These are phyloP conservation scores for Morpho deidamia DNA, from an alignment of 2,888 invertebrate genomes.

Conservation along the genomic window DNA sequence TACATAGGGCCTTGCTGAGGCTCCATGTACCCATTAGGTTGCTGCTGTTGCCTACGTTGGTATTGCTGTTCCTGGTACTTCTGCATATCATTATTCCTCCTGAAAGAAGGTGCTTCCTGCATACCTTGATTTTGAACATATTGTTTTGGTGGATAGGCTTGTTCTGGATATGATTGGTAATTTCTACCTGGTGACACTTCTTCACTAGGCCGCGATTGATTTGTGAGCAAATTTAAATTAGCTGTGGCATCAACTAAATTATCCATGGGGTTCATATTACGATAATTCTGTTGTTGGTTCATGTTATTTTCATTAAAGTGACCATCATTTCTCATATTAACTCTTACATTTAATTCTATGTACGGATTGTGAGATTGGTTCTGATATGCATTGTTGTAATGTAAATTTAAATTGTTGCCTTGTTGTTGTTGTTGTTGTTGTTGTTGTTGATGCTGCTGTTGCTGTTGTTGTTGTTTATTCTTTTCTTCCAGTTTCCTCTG, in stretches of 20 bases:
- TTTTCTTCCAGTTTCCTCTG: slow-evolving; percentile 76
- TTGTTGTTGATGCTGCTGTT: slow-evolving; percentile 37
- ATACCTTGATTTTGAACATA: slow-evolving; percentile 43
- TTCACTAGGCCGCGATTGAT: slow-evolving; percentile 37
- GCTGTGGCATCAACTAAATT: slow-evolving; percentile 55
- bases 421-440: slow-evolving; percentile 40
- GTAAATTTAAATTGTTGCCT: slow-evolving; percentile 39
- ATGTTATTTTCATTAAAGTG: slow-evolving; percentile 46
- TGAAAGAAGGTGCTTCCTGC: slow-evolving; percentile 48
- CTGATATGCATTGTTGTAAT: slow-evolving; percentile 52
- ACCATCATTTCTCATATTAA: slow-evolving; percentile 46
- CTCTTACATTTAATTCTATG: slow-evolving; percentile 48
- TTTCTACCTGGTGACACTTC: slow-evolving; percentile 41
- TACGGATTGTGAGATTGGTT: slow-evolving; percentile 44
- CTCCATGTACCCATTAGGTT: slow-evolving; percentile 57
- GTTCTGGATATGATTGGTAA: slow-evolving; percentile 43
- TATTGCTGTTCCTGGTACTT: slow-evolving; percentile 55
- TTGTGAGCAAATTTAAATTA: slow-evolving; percentile 48
- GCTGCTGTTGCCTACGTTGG: slow-evolving; percentile 33
- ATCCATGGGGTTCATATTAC: slow-evolving; percentile 49
- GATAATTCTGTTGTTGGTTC: slow-evolving; percentile 40
- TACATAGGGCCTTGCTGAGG: slow-evolving; percentile 46
- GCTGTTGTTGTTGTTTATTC: slow-evolving; percentile 52
- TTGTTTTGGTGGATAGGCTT: slow-evolving; percentile 42
- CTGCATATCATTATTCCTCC: slow-evolving; percentile 37